These are phyloP conservation scores for Melanostoma mellinum DNA, from an alignment of 2,888 invertebrate species.

Conservation along the genomic window DNA sequence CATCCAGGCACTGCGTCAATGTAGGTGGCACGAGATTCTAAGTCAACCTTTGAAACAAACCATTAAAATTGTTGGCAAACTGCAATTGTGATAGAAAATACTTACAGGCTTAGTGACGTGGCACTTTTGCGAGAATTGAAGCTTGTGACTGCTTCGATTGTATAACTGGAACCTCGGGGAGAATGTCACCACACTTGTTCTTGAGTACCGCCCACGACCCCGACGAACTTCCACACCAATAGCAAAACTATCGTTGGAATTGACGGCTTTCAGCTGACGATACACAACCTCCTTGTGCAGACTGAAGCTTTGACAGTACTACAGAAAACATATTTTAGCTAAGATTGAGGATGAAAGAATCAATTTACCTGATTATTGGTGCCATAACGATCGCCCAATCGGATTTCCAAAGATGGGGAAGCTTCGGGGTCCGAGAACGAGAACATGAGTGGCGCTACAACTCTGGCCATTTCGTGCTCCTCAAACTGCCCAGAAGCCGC, in stretches of 20 bases:
- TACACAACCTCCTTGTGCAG: constrained; percentile 91
- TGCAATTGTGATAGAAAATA: constrained; percentile 65
- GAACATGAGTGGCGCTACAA: constrained; percentile 96
- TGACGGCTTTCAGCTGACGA: constrained; percentile 83
- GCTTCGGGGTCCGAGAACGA: constrained; percentile 95
- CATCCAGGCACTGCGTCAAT: constrained; percentile 93
- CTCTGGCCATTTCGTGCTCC: constrained; percentile 96
- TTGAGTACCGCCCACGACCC: constrained; percentile 94
- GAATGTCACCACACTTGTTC: constrained; percentile 95
- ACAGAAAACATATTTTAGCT: constrained; percentile 48
- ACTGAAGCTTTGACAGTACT: constrained; percentile 95
- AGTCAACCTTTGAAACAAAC: constrained; percentile 74
- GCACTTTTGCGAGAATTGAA: constrained; percentile 95
- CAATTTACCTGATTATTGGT: constrained; percentile 83
- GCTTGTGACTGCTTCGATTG: constrained; percentile 90
- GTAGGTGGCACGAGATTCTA: constrained; percentile 75
- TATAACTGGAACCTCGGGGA: constrained; percentile 96
- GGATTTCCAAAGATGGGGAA: constrained; percentile 88
- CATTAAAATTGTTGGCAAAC: not conserved
- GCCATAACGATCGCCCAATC: constrained; percentile 88
- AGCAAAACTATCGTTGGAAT: constrained; percentile 82
- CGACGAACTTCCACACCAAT: constrained; percentile 95
- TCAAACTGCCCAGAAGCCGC: constrained; percentile 95
- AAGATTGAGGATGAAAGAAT: not conserved
- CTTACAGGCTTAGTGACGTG: constrained; percentile 88